Percentiles rank a stretch among this genome's conserved stretches.
Conservation (phyloP, 2,797 vertebrate genomes). For the Anas capensis region DNA sequence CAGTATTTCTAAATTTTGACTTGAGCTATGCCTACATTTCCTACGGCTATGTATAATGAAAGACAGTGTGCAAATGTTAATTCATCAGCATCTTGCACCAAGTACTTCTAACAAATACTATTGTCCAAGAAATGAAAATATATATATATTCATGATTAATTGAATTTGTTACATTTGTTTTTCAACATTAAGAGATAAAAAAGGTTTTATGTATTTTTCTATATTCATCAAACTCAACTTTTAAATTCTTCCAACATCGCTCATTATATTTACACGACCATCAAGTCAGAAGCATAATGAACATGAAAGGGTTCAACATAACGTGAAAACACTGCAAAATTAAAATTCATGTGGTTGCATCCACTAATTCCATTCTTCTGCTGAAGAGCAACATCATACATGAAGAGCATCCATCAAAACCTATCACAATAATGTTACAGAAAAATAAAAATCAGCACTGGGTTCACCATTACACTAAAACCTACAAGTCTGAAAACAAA, state of each 20-base stretch:
- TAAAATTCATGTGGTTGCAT: not conserved
- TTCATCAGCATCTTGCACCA: not conserved
- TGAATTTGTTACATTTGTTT: not conserved
- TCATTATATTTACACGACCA: slow-evolving; percentile 21
- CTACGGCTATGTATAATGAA: not conserved
- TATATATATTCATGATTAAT: not conserved
- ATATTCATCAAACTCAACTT: slow-evolving; percentile 65
- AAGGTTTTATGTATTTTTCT: not conserved
- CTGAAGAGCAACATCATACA: not conserved
- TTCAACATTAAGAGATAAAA: slow-evolving; percentile 32
- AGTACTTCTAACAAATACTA: not conserved
- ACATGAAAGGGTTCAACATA: slow-evolving; percentile 11
- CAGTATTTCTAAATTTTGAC: not conserved
- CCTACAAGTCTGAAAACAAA: not conserved
- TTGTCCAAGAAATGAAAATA: not conserved
- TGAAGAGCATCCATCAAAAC: not conserved
- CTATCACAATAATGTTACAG: too few species aligned
- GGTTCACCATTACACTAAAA: not conserved
- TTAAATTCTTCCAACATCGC: slow-evolving; percentile 31
- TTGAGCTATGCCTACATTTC: not conserved
- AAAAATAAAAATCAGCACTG: not conserved
- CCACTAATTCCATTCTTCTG: not conserved
- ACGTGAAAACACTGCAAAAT: not conserved
- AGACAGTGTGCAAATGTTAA: not conserved
- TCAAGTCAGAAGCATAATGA: slow-evolving; percentile 47